Percentiles rank a stretch among this genome's conserved stretches.
Conservation (phyloP, 2,888 invertebrate species). For the Globia sparganii region DNA sequence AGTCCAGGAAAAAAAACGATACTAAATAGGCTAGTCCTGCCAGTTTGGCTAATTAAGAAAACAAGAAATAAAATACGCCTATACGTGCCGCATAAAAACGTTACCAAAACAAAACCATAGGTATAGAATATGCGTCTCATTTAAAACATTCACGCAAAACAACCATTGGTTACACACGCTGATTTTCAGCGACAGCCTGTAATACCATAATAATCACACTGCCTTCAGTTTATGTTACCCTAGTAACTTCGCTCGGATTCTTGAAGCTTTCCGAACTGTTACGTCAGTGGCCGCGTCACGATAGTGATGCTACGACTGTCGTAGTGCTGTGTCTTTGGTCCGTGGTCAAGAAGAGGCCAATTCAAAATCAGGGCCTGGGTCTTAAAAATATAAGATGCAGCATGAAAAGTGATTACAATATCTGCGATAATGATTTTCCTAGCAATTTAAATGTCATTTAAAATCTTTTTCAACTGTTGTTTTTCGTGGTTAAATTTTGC, state of each 20-base stretch:
- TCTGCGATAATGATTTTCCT: not conserved
- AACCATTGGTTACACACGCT: not conserved
- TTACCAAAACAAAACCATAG: not conserved
- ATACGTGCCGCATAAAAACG: not conserved
- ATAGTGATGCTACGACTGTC: not conserved
- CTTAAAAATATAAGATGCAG: not conserved
- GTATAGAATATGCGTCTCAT: not conserved
- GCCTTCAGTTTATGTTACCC: slow-evolving; percentile 3
- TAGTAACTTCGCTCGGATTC: slow-evolving; percentile 25
- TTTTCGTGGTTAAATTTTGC: not conserved
- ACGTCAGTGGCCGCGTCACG: slow-evolving; percentile 22
- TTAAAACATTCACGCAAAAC: not conserved
- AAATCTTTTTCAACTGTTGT: not conserved
- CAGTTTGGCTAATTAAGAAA: not conserved
- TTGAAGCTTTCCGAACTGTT: slow-evolving; percentile 1
- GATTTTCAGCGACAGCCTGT: not conserved
- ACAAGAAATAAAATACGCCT: not conserved
- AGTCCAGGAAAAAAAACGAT: not conserved
- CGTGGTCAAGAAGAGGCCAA: not conserved
- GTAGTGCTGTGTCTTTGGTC: not conserved
- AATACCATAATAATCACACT: not conserved
- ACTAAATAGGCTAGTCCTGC: not conserved
- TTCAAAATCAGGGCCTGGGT: not conserved
- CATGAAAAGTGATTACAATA: not conserved
- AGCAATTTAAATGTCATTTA: not conserved